Percentiles rank a stretch among this genome's conserved stretches.
Conservation (phyloP, 2,113 vertebrate genomes). For the Nematolebias whitei region DNA sequence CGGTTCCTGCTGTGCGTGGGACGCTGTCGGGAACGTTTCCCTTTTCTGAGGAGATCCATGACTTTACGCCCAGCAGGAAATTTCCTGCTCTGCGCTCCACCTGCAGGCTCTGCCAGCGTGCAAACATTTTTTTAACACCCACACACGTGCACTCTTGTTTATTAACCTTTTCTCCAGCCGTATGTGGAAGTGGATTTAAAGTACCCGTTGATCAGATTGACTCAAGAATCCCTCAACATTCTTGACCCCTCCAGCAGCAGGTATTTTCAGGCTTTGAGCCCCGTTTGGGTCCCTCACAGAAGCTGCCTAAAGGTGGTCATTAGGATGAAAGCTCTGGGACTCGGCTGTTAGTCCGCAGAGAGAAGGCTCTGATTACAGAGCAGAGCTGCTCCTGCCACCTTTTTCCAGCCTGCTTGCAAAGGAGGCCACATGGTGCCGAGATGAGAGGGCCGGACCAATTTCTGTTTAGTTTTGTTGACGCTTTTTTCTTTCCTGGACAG, state of each 20-base stretch:
- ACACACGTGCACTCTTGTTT: constrained; percentile 13
- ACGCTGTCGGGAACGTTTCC: constrained; percentile 19
- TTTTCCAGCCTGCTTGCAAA: constrained; percentile 29
- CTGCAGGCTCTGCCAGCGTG: constrained; percentile 20
- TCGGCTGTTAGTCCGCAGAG: constrained; percentile 70
- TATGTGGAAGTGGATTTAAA: constrained; percentile 6
- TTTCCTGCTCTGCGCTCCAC: constrained; percentile 15
- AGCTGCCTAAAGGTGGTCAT: constrained; percentile 66
- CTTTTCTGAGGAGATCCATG: constrained; percentile 28
- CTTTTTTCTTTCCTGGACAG: too few species aligned
- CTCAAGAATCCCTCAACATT: too few species aligned
- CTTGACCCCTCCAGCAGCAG: background rate
- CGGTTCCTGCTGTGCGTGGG: constrained; percentile 2
- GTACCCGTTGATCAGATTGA: too few species aligned
- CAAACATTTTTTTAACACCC: constrained; percentile 10
- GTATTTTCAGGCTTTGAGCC: background rate
- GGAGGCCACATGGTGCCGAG: constrained; percentile 9
- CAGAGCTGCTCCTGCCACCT: constrained; percentile 13
- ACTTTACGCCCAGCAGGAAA: constrained; percentile 22
- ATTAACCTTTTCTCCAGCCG: constrained; percentile 21
- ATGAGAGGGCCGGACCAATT: constrained; percentile 44
- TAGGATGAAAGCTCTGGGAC: constrained; percentile 68
- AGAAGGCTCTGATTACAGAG: constrained; percentile 69
- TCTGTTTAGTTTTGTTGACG: constrained; percentile 34
- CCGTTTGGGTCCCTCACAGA: constrained; percentile 57